These are phyloP conservation scores for Bacillus rossius DNA, from an alignment of 1,140 invertebrate genomes.

Conservation along the genomic window DNA sequence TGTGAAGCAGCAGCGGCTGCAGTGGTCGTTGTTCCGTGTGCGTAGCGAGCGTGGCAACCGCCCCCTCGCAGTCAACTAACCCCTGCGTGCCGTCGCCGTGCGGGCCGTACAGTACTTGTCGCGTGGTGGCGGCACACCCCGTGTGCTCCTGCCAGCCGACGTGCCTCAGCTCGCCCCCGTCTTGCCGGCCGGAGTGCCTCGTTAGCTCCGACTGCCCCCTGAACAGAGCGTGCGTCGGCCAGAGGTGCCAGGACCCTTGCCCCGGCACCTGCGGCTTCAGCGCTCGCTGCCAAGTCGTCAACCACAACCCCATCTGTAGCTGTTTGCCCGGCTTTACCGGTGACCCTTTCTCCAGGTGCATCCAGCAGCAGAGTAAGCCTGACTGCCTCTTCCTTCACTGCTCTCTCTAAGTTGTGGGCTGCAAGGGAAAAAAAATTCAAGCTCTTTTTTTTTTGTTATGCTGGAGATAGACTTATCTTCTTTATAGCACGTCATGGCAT, in stretches of 20 bases:
- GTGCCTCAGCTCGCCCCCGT: slow-evolving; percentile 34
- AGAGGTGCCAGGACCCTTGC: slow-evolving; percentile 38
- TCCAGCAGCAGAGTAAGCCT: slow-evolving; percentile 23
- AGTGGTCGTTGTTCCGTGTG: too few relatives aligned
- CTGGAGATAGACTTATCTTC: too few relatives aligned
- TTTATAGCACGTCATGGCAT: too few relatives aligned
- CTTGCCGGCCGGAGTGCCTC: slow-evolving; percentile 25
- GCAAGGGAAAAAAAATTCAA: too few relatives aligned
- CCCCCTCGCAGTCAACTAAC: slow-evolving; percentile 26
- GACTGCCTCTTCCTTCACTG: too few relatives aligned
- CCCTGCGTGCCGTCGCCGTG: slow-evolving; percentile 36
- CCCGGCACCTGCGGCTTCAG: slow-evolving; percentile 38
- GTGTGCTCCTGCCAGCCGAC: slow-evolving; percentile 37
- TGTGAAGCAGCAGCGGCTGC: too few relatives aligned
- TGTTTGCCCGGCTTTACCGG: slow-evolving; percentile 53
- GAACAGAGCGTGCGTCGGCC: slow-evolving; percentile 33
- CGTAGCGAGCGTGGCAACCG: too few relatives aligned
- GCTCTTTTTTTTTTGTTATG: too few relatives aligned
- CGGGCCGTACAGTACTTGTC: slow-evolving; percentile 40
- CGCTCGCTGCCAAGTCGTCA: slow-evolving; percentile 46
- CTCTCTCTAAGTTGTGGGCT: too few relatives aligned
- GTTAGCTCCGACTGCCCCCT: slow-evolving; percentile 37
- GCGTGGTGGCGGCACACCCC: slow-evolving; percentile 18
- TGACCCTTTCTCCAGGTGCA: slow-evolving; percentile 30
- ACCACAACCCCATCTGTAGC: slow-evolving; percentile 70